Evolutionary conservation across 1,140 invertebrate species (phyloP).

Genomic region (Magallana ariakensis): DNA sequence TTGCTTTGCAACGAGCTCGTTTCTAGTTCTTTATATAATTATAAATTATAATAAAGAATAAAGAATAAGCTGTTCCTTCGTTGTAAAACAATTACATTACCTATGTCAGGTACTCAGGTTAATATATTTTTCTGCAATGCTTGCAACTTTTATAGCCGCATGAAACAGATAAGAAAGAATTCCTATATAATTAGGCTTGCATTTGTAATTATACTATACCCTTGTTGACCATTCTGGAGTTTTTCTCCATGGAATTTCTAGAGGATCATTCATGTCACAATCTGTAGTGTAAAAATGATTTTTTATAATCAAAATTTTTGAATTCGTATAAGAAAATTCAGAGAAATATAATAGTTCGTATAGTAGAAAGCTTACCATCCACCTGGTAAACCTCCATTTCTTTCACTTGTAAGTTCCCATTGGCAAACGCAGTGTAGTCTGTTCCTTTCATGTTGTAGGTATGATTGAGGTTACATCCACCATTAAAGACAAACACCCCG

Average conservation of each 20-base stretch:
- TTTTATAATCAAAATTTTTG: background rate
- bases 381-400: constrained; percentile 58
- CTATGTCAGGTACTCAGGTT: too few species aligned
- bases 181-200: too few species aligned
- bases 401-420: constrained; percentile 44
- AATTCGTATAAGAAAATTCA: background rate
- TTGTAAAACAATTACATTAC: too few species aligned
- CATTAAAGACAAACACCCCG: constrained; percentile 32
- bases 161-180: too few species aligned
- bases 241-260: constrained; percentile 39
- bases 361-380: constrained; percentile 38
- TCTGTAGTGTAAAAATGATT: constrained; percentile 5
- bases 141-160: too few species aligned
- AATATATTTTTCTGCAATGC: too few species aligned
- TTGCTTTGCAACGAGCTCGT: too few species aligned
- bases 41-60: too few species aligned
- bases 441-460: constrained; percentile 45
- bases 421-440: constrained; percentile 20
- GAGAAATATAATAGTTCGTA: too few species aligned
- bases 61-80: too few species aligned
- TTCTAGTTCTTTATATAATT: too few species aligned
- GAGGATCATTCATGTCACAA: background rate
- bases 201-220: too few species aligned
- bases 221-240: constrained; percentile 9
- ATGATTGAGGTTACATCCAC: background rate